phyloP scores from a whole-genome alignment of 2,113 vertebrate species.

The Willisornis vidua region DNA sequence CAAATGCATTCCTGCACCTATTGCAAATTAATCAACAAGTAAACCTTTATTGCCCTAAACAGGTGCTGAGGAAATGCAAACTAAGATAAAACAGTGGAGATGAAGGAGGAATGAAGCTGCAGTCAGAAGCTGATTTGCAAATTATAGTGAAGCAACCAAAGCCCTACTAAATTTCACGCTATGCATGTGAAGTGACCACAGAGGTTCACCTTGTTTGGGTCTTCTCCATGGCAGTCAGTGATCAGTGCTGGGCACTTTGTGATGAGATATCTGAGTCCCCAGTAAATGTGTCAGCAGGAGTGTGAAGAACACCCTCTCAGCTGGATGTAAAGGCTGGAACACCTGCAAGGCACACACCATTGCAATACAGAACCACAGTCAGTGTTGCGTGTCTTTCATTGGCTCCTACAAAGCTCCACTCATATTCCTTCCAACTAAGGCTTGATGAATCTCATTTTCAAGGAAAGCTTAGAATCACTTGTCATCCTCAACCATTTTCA shows the following conservation, averaged over 20 bases:
- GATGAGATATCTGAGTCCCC: neutral
- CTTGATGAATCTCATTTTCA: neutral
- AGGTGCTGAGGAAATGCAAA: neutral
- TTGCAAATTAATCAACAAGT: neutral
- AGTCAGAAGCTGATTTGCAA: neutral
- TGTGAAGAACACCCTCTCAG: neutral
- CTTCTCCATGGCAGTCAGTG: neutral
- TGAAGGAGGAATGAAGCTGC: neutral
- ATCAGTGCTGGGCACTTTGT: neutral
- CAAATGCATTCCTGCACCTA: neutral
- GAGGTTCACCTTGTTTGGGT: neutral
- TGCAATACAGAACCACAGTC: neutral
- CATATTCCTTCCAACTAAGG: neutral
- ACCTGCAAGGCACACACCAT: neutral
- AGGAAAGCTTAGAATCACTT: neutral
- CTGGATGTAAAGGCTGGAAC: neutral
- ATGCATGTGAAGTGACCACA: neutral
- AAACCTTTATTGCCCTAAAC: neutral
- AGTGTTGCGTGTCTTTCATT: neutral
- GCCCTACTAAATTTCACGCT: neutral
- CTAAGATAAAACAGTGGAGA: neutral
- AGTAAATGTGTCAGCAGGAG: neutral
- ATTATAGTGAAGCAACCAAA: neutral
- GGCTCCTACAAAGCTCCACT: neutral
- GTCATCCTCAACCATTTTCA: neutral